Percentiles rank a stretch among this genome's conserved stretches.
Evolutionary conservation across 2,113 vertebrate genomes (phyloP).

Genomic region (Tetrao urogallus): DNA sequence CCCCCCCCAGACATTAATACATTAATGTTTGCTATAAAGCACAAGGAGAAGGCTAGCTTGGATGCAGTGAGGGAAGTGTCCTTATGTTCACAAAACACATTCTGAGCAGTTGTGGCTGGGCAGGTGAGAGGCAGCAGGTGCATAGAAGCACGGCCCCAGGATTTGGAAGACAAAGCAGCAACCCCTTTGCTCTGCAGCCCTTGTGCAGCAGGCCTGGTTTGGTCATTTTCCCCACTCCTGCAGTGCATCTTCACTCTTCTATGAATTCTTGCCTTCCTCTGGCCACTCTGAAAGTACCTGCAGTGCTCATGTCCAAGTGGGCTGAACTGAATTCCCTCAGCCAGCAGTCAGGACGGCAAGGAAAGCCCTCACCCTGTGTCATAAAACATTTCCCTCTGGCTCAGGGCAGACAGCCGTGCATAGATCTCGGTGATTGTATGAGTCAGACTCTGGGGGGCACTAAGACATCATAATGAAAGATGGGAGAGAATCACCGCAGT

Average conservation of each 20-base stretch:
- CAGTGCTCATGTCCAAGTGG: neutral
- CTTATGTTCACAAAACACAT: neutral
- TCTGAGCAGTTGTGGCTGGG: neutral
- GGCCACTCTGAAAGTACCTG: neutral
- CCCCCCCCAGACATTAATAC: neutral
- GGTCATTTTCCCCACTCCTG: neutral
- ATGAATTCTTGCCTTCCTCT: neutral
- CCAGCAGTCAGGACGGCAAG: neutral
- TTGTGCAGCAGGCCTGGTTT: neutral
- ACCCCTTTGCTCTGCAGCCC: fast-evolving
- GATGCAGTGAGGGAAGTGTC: neutral
- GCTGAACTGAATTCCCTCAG: neutral
- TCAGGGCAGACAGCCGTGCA: neutral
- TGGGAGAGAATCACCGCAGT: neutral
- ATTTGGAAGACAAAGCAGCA: neutral
- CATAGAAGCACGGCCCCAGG: fast-evolving
- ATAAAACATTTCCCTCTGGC: neutral
- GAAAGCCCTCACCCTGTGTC: neutral
- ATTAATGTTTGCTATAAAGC: constrained; percentile 25
- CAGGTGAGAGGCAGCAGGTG: neutral
- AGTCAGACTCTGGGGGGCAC: constrained; percentile 69
- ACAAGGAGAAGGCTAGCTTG: constrained; percentile 33
- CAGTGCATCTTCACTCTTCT: neutral
- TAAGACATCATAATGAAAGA: constrained; percentile 31
- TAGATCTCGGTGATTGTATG: constrained; percentile 37